Evolutionary conservation across 2,113 vertebrate species (phyloP).

Genomic region (Otus sunia): DNA sequence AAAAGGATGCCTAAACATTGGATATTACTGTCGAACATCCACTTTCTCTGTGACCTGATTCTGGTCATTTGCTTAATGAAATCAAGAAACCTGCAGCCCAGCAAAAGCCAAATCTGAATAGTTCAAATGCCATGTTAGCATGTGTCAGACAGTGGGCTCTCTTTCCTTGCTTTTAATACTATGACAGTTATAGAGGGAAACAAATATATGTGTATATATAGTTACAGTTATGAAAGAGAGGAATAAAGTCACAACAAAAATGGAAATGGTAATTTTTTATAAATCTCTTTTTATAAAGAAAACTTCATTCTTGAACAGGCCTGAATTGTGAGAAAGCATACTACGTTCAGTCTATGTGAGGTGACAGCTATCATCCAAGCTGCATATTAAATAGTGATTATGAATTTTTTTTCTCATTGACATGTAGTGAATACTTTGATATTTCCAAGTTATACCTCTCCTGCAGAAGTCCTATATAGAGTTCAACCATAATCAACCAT

Average conservation of each 20-base stretch:
- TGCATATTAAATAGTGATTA: not conserved
- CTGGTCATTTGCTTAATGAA: not conserved
- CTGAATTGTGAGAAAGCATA: not conserved
- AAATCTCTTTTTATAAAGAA: not conserved
- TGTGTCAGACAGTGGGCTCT: not conserved
- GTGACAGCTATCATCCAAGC: not conserved
- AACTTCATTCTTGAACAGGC: not conserved
- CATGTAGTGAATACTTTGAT: not conserved
- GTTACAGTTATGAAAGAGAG: not conserved
- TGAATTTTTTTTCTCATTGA: not conserved
- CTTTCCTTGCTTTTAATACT: not conserved
- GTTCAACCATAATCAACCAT: too few relatives aligned
- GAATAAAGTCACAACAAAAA: not conserved
- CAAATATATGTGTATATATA: not conserved
- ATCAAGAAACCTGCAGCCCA: not conserved
- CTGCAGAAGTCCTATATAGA: not conserved
- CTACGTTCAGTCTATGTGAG: accelerated
- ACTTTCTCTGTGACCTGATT: not conserved
- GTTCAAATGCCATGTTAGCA: not conserved
- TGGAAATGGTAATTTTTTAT: not conserved
- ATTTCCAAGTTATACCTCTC: not conserved
- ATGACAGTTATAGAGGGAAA: not conserved
- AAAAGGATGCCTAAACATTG: not conserved
- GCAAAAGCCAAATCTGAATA: not conserved
- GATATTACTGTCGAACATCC: not conserved